Base-by-base conservation (phyloP, 1,140 invertebrate species). In the Eubasilissa regina region DNA sequence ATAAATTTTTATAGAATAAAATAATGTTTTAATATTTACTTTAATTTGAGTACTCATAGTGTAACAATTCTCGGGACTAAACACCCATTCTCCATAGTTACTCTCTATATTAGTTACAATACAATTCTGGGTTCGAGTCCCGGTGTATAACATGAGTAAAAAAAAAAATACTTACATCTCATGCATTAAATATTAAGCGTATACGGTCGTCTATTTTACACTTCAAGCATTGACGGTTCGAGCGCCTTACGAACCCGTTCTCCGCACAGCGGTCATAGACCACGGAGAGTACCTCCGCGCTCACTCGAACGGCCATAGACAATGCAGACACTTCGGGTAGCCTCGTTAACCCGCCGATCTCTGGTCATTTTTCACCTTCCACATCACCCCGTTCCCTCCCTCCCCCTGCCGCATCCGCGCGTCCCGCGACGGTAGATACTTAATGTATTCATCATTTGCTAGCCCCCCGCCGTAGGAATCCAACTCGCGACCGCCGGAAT, bases 371-470 rank as follows among this genome's bases (percentile, higher is more conserved):
- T 74, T 74, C 70, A 74, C 70, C 66, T 15, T 70, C 66, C 47
- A 25, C 66, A 35, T 47, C 45, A 17, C 11, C 45, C 35, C 10
- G 15, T 4, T 17, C 47, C 11, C 45, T 13, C 1, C 55, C 9
- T 15, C 60, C 3, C 60, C 19, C 13, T n/a, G 19, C 60, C 60
- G 0, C 21, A 19, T 43, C 60, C 17, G 0, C 21, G 13, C 58
- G 58, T 15, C 15, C 9, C 17, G 58, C 12, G 58, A n/a, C 66
- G 15, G 25, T 51, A 21, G 15, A 35, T 51, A 11, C 12, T 62
- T 74, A 74, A 74, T 74, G 70, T 74, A 74, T 74, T 74, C 70
- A 74, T 74, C 70, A 74, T 74, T 74, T 74, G 70, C 70, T 35
- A 43, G 53, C 25, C 70, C 70, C 70, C 70, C 53, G 51, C 70